Conservation (phyloP, 2,888 invertebrate species). For the Myopa testacea region DNA sequence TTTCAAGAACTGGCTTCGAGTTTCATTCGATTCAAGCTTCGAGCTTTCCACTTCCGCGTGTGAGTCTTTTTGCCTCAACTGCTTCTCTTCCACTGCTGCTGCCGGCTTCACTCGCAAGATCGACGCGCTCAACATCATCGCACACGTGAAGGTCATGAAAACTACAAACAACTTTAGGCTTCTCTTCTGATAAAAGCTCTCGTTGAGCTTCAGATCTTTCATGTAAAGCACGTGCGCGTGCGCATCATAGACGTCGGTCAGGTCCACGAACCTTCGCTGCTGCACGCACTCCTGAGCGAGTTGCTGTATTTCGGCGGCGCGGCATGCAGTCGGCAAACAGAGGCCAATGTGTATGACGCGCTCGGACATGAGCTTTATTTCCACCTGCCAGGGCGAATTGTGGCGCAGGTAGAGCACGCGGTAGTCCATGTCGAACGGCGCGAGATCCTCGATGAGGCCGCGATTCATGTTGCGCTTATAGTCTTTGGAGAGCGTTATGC, state of each 20-base stretch:
- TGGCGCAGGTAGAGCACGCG: slow-evolving; percentile 67
- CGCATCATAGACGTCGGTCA: slow-evolving; percentile 63
- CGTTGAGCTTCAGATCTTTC: slow-evolving; percentile 63
- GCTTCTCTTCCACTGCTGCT: background rate
- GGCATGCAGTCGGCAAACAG: slow-evolving; percentile 70
- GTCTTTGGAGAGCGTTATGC: slow-evolving; percentile 64
- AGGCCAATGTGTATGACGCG: slow-evolving; percentile 71
- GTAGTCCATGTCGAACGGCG: slow-evolving; percentile 68
- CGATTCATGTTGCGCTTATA: slow-evolving; percentile 64
- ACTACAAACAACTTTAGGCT: slow-evolving; percentile 61
- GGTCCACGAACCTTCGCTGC: slow-evolving; percentile 58
- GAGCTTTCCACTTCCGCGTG: slow-evolving; percentile 21
- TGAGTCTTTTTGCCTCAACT: background rate
- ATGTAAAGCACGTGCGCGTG: slow-evolving; percentile 64
- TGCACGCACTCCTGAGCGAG: slow-evolving; percentile 63
- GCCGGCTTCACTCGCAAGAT: slow-evolving; percentile 35
- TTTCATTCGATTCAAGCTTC: slow-evolving; percentile 39
- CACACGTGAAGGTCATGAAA: slow-evolving; percentile 54
- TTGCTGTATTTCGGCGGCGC: slow-evolving; percentile 62
- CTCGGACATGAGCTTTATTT: slow-evolving; percentile 67
- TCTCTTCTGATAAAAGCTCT: slow-evolving; percentile 61
- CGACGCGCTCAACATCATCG: slow-evolving; percentile 52
- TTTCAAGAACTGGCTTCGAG: background rate
- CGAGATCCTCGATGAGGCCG: slow-evolving; percentile 62
- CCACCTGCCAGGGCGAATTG: slow-evolving; percentile 68